Evolutionary conservation across 2,888 invertebrate genomes (phyloP).

Genomic region (Harpalus rufipes): DNA sequence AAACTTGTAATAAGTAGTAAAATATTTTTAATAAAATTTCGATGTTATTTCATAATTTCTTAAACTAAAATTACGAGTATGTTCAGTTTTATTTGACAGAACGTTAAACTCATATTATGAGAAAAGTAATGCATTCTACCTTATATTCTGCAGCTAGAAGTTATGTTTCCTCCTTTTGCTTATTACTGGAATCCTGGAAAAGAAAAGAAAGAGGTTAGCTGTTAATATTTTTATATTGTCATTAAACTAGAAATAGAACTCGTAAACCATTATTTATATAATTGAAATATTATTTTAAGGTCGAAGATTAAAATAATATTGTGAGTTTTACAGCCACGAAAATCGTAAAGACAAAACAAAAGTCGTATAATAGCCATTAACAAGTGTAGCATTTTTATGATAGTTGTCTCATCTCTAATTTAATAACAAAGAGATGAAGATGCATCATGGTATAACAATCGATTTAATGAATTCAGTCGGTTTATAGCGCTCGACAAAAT

Average conservation of each 20-base stretch:
- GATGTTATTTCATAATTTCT: not conserved
- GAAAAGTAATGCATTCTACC: not conserved
- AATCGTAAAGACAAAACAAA: slow-evolving; percentile 49
- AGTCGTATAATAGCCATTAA: slow-evolving; percentile 55
- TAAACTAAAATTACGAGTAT: not conserved
- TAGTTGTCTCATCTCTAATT: slow-evolving; percentile 56
- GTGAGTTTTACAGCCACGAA: slow-evolving; percentile 25
- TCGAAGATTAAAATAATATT: slow-evolving; percentile 39
- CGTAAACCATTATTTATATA: slow-evolving; percentile 13
- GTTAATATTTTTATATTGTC: not conserved
- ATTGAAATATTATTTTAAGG: slow-evolving; percentile 37
- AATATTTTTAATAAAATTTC: not conserved
- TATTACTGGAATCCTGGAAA: slow-evolving; percentile 13
- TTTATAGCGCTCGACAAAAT: slow-evolving; percentile 52
- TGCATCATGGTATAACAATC: slow-evolving; percentile 35
- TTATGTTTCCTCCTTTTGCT: slow-evolving; percentile 9
- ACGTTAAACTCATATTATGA: not conserved
- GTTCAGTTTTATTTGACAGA: not conserved
- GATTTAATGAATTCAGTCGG: slow-evolving; percentile 57
- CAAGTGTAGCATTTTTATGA: slow-evolving; percentile 51
- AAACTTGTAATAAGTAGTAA: not conserved
- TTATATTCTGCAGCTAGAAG: not conserved
- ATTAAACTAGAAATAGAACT: slow-evolving; percentile 18
- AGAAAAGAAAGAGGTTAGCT: not conserved
- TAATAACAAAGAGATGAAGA: slow-evolving; percentile 58